Percentiles rank a stretch among this genome's conserved stretches.
Evolutionary conservation across 2,888 invertebrate genomes (phyloP).

Genomic region (Eurois occulta): DNA sequence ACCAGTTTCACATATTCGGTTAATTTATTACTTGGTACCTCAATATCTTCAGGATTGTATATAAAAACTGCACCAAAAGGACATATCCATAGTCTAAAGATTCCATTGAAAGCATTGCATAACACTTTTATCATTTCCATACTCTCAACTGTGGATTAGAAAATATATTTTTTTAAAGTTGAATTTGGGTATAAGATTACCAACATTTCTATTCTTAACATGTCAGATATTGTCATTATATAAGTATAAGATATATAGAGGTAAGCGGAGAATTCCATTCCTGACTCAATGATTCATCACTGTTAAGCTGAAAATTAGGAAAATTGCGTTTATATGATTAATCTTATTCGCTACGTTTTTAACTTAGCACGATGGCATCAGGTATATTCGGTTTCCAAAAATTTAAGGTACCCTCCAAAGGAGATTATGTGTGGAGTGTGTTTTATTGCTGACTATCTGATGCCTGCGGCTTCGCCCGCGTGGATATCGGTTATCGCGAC

Average conservation of each 20-base stretch:
- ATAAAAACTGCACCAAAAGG: conserved; percentile 57
- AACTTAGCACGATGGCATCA: not conserved
- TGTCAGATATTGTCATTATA: no score
- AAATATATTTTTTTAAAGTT: not conserved
- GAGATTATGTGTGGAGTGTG: no score
- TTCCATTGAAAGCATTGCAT: conserved; percentile 70
- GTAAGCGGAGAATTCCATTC: not conserved
- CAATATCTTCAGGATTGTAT: conserved; percentile 59
- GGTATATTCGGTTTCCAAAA: no score
- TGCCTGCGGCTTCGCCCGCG: no score
- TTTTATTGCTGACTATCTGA: no score
- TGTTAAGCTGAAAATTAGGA: not conserved
- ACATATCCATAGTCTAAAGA: conserved; percentile 75
- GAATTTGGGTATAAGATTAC: not conserved
- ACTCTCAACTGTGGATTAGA: conserved; percentile 68
- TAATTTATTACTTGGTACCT: conserved; percentile 40
- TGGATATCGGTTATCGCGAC: no score
- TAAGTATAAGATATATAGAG: not conserved
- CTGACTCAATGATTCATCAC: not conserved
- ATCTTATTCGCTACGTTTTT: not conserved
- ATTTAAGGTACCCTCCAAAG: no score
- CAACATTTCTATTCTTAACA: no score
- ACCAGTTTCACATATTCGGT: not conserved
- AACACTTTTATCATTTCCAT: conserved; percentile 74
- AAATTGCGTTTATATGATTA: not conserved